Conservation (phyloP, 2,797 vertebrate species). For the Periophthalmus magnuspinnatus region DNA sequence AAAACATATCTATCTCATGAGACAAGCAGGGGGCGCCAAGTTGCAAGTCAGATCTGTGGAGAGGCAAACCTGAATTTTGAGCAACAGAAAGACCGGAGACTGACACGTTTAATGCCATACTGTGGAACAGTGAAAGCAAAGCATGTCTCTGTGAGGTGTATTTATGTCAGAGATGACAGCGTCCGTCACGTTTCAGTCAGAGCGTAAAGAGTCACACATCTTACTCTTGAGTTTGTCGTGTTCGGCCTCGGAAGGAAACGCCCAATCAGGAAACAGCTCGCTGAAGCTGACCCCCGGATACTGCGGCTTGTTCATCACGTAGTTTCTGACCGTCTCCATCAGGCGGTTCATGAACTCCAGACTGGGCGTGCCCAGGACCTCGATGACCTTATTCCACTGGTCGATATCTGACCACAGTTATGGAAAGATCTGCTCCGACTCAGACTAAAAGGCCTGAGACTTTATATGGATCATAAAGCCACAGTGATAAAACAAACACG, state of each 20-base stretch:
- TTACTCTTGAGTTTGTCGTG: constrained; percentile 96
- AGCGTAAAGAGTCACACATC: constrained; percentile 24
- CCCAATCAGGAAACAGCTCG: constrained; percentile 95
- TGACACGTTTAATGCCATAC: too few species aligned
- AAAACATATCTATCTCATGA: too few species aligned
- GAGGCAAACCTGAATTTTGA: too few species aligned
- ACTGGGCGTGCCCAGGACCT: constrained; percentile 93
- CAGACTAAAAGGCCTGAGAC: too few species aligned
- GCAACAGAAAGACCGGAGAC: too few species aligned
- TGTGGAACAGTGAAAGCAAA: too few species aligned
- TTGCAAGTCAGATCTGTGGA: too few species aligned
- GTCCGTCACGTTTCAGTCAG: not conserved
- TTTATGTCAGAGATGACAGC: not conserved
- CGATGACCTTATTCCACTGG: constrained; percentile 99
- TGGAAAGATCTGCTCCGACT: constrained; percentile 43
- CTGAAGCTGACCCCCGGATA: constrained; percentile 93
- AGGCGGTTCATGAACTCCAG: constrained; percentile 96
- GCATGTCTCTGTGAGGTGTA: too few species aligned
- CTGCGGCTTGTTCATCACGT: constrained; percentile 97
- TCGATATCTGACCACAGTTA: constrained; percentile 88
- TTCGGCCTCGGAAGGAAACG: constrained; percentile 94
- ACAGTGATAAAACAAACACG: too few species aligned
- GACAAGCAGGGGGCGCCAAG: too few species aligned
- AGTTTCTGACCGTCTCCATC: constrained; percentile 97
- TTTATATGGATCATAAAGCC: too few species aligned